Percentiles rank a stretch among this genome's conserved stretches.
These are phyloP conservation scores for Sebastes glaucus DNA, from an alignment of 2,797 vertebrate species.

Conservation along the genomic window DNA sequence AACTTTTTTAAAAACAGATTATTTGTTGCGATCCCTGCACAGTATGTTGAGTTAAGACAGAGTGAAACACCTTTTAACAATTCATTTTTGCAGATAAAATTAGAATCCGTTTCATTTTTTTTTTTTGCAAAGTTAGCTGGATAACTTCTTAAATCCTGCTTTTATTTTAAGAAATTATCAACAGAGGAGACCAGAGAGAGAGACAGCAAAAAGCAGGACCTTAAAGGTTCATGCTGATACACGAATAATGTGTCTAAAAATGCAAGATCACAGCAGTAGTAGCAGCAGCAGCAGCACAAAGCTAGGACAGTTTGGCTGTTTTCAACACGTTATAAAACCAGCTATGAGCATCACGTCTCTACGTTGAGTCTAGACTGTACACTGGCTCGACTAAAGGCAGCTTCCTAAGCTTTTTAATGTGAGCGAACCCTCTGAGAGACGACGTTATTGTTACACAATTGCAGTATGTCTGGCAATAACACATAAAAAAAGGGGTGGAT, in stretches of 20 bases:
- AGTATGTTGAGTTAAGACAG: constrained; percentile 4
- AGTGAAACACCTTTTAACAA: neutral
- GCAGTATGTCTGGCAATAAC: constrained; percentile 70
- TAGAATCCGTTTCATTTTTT: neutral
- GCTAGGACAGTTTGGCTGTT: constrained; percentile 60
- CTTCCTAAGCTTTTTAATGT: constrained; percentile 30
- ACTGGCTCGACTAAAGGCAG: constrained; percentile 50
- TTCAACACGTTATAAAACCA: constrained; percentile 40
- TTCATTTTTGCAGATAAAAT: constrained; percentile 14
- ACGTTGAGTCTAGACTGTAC: constrained; percentile 22
- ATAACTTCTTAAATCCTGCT: neutral
- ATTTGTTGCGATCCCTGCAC: neutral
- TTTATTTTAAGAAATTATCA: neutral
- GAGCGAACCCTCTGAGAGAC: constrained; percentile 47
- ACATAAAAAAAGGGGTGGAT: constrained; percentile 34
- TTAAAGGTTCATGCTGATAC: constrained; percentile 17
- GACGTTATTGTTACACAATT: constrained; percentile 32
- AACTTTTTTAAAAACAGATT: neutral
- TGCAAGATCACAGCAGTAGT: constrained; percentile 27
- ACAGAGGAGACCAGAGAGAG: constrained; percentile 5
- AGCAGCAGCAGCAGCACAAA: constrained; percentile 45
- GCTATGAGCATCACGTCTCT: neutral
- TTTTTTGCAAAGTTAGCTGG: constrained; percentile 11
- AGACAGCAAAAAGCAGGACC: constrained; percentile 19
- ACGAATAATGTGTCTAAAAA: constrained; percentile 35